A percentile compares a stretch with the other conserved stretches of the same genome.
Conservation (phyloP, 2,888 invertebrate species). For the Melinopterus prodromus region DNA sequence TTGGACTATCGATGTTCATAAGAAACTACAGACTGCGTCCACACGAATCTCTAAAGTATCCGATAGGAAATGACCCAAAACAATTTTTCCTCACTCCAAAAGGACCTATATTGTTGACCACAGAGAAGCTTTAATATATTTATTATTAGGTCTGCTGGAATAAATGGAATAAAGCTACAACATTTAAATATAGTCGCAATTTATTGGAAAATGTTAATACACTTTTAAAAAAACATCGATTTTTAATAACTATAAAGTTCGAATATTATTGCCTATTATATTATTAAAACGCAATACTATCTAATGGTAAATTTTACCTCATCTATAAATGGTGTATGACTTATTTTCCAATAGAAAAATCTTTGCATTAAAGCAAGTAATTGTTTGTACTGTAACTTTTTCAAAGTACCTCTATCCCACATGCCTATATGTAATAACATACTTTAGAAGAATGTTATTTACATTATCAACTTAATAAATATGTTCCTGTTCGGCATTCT, state of each 20-base stretch:
- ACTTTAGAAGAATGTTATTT: neutral
- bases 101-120: neutral
- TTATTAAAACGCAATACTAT: neutral
- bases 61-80: neutral
- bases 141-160: no score
- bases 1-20: neutral
- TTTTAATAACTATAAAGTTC: neutral
- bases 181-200: neutral
- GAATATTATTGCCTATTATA: neutral
- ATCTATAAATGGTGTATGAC: neutral
- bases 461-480: neutral
- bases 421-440: neutral
- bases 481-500: no score
- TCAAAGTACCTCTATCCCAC: neutral
- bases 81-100: neutral
- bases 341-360: slow-evolving; percentile 4
- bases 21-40: neutral
- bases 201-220: slow-evolving; percentile 4
- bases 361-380: neutral
- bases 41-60: neutral
- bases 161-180: neutral
- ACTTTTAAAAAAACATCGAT: slow-evolving; percentile 1
- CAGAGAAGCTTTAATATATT: neutral
- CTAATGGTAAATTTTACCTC: neutral
- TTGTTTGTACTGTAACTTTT: neutral